phyloP scores from a whole-genome alignment of 2,888 invertebrate species.

The Lithosia quadra region DNA sequence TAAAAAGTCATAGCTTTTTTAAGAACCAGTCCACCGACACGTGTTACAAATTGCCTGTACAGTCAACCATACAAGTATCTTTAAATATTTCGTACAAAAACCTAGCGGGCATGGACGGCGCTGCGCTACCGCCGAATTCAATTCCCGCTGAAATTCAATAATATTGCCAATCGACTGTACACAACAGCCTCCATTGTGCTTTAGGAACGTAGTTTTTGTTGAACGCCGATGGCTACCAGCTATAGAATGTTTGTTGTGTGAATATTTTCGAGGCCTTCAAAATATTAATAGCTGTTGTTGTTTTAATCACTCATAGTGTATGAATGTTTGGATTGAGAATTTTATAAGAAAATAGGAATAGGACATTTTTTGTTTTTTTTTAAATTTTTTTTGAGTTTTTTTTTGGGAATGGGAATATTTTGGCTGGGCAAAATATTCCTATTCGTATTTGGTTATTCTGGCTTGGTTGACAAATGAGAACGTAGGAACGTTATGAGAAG shows the following conservation, averaged over 20 bases:
- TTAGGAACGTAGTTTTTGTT: slow-evolving; percentile 51
- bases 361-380: too few relatives aligned
- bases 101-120: slow-evolving; percentile 24
- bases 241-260: slow-evolving; percentile 33
- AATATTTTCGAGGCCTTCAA: slow-evolving; percentile 15
- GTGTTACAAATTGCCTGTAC: slow-evolving; percentile 27
- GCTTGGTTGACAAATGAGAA: too few relatives aligned
- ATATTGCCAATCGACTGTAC: slow-evolving; percentile 59
- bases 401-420: too few relatives aligned
- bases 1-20: neutral
- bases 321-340: neutral
- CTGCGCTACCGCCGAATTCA: slow-evolving; percentile 50
- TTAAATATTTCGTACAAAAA: slow-evolving; percentile 33
- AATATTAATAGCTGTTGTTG: slow-evolving; percentile 11
- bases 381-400: too few relatives aligned
- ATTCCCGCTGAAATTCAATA: slow-evolving; percentile 61
- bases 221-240: slow-evolving; percentile 39
- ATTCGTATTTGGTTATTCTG: too few relatives aligned
- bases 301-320: neutral
- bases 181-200: slow-evolving; percentile 54
- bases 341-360: too few relatives aligned
- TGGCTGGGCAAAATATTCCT: too few relatives aligned
- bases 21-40: slow-evolving; percentile 7
- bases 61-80: slow-evolving; percentile 30
- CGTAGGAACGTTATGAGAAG: too few relatives aligned